Evolutionary conservation across 2,888 invertebrate species (phyloP), one percentile per base, ranked within the genome.

Genomic region (Adelphocoris suturalis): DNA sequence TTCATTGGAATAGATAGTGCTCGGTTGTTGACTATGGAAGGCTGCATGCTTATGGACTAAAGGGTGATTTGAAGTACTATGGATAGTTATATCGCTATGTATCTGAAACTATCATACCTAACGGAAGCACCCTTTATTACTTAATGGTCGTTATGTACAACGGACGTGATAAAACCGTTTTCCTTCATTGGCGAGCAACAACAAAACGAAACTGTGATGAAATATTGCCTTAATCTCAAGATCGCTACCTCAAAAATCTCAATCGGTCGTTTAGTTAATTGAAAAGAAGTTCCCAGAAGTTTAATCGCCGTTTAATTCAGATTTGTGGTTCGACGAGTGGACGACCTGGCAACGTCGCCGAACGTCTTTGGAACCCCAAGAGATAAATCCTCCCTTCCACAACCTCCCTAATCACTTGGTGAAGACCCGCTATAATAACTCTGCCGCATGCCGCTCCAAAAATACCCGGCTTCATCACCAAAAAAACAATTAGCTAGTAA

Each of bases 391-490:
- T 19, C 61, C 61, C n/a, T 52, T 52, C 52, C 52, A 52, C 13
- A 52, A 5, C 16, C 9, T 61, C n/a, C 9, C 61, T 16, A 19
- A 61, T 61, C 61, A 61, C 19, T 61, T 19, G 16, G 9, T 16
- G 16, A 16, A n/a, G 61, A 9, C 61, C 61, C 61, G 19, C 61
- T 61, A 19, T 19, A 14, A 52, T 13, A 61, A 19, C 61, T 61
- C 61, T 19, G 61, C 19, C 19, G 61, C 61, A 61, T 19, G 19
- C 61, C 19, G 16, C 61, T 61, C 61, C n/a, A 1, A 61, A 61
- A 61, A 61, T 61, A 61, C n/a, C 61, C 61, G 61, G n/a, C 61
- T 61, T 61, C 61, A 61, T 61, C 61, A 61, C 61, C 61, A n/a
- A 52, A 16, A 19, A 61, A 61, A 61, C 61, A 61, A 61, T 61